These are phyloP conservation scores for Polypedilum pembai DNA, from an alignment of 1,140 invertebrate species.

Conservation along the genomic window DNA sequence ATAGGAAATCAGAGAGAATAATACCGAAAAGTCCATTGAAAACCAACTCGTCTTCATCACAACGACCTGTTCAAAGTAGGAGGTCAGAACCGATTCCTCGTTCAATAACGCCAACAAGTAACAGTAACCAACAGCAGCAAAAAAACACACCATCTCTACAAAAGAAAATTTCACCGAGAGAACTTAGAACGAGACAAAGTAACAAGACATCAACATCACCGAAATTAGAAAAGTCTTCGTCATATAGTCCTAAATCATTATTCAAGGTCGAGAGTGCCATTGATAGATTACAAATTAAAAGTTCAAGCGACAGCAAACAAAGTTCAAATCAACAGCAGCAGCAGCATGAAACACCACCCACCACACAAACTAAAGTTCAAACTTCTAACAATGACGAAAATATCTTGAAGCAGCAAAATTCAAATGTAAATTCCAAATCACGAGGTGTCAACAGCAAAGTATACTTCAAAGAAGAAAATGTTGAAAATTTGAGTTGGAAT, in stretches of 20 bases:
- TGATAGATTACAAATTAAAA: conserved; percentile 2
- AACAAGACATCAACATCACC: neutral
- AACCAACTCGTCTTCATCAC: neutral
- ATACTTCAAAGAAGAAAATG: conserved; percentile 11
- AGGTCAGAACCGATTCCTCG: neutral
- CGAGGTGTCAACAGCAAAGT: neutral
- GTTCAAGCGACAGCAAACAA: neutral
- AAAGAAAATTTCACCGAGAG: neutral
- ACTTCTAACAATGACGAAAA: neutral
- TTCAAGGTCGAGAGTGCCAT: neutral
- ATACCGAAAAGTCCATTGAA: neutral
- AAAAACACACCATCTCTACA: neutral
- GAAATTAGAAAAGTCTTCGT: neutral
- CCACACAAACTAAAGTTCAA: neutral
- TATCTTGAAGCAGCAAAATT: conserved; percentile 13
- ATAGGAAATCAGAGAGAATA: neutral
- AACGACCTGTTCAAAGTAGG: neutral
- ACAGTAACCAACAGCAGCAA: neutral
- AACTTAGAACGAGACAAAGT: neutral
- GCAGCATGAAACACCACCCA: no score
- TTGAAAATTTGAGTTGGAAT: conserved; percentile 21
- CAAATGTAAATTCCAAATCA: neutral
- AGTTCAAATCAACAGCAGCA: neutral
- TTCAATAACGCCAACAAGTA: neutral
- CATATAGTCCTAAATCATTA: neutral